Evolutionary conservation across 2,113 vertebrate genomes (phyloP).

Genomic region (Naja naja): DNA sequence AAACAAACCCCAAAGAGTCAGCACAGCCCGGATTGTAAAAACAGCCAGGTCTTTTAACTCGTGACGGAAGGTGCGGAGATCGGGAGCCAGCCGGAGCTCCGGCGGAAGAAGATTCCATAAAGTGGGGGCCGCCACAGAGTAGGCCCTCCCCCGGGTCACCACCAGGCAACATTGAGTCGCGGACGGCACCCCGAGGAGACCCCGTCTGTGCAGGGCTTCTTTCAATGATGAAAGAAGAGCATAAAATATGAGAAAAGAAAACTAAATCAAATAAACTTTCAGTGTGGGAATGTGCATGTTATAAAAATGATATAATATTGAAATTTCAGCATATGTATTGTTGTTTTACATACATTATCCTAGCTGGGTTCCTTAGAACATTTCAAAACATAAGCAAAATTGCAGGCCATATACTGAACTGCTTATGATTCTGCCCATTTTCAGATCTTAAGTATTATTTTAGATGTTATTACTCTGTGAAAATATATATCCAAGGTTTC

Average conservation of each 20-base stretch:
- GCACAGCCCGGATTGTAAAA: too few relatives aligned
- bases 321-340: background rate
- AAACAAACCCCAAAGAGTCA: too few relatives aligned
- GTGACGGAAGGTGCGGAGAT: too few relatives aligned
- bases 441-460: background rate
- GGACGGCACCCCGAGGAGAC: too few relatives aligned
- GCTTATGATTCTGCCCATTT: background rate
- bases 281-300: background rate
- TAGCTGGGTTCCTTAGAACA: background rate
- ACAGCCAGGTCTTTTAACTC: too few relatives aligned
- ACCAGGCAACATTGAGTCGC: too few relatives aligned
- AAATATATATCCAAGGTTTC: background rate
- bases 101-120: too few relatives aligned
- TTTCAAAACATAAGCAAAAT: background rate
- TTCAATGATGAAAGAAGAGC: background rate
- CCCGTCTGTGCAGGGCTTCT: too few relatives aligned
- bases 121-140: too few relatives aligned
- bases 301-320: background rate
- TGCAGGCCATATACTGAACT: background rate
- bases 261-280: background rate
- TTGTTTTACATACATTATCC: background rate
- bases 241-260: background rate
- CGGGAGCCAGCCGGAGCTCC: too few relatives aligned
- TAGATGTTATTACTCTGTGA: background rate
- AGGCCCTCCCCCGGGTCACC: too few relatives aligned